phyloP scores from a whole-genome alignment of 2,888 invertebrate species.

The Drosophila rubida region DNA sequence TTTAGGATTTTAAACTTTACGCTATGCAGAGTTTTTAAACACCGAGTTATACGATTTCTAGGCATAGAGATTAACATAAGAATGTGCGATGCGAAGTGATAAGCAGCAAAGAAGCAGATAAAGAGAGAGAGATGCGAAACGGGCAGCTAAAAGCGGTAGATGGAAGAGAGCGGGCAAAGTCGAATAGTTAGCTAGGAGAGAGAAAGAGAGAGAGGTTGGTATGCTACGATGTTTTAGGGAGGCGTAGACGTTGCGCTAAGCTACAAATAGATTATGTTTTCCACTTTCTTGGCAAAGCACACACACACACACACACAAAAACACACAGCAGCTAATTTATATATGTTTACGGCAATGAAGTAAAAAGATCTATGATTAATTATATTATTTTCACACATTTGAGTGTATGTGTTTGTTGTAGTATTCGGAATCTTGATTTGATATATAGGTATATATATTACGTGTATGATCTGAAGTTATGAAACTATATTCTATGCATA shows the following conservation, averaged over 20 bases:
- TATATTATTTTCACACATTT: conserved; percentile 8
- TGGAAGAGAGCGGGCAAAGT: neutral
- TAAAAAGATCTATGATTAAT: conserved; percentile 2
- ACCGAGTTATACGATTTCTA: conserved; percentile 52
- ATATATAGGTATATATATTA: neutral
- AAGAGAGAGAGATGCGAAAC: conserved; percentile 19
- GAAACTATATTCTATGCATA: conserved; percentile 16
- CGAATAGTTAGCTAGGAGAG: neutral
- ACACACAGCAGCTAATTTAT: conserved; percentile 66
- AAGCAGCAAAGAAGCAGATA: no score
- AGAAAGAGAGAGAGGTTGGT: no score
- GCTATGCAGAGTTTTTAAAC: conserved; percentile 30
- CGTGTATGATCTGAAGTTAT: conserved; percentile 22
- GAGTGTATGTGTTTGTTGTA: conserved; percentile 16
- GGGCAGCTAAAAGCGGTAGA: neutral
- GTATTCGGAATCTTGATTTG: conserved; percentile 32
- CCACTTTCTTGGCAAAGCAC: conserved; percentile 40
- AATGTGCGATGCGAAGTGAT: conserved; percentile 16
- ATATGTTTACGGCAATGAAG: neutral
- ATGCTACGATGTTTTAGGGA: conserved; percentile 7
- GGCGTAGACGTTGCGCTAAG: conserved; percentile 60
- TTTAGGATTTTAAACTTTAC: conserved; percentile 51
- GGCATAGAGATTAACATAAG: conserved; percentile 29
- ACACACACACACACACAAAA: no score
- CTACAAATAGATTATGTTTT: conserved; percentile 48